phyloP scores from a whole-genome alignment of 2,888 invertebrate genomes.

The Ornithoptera alexandrae region DNA sequence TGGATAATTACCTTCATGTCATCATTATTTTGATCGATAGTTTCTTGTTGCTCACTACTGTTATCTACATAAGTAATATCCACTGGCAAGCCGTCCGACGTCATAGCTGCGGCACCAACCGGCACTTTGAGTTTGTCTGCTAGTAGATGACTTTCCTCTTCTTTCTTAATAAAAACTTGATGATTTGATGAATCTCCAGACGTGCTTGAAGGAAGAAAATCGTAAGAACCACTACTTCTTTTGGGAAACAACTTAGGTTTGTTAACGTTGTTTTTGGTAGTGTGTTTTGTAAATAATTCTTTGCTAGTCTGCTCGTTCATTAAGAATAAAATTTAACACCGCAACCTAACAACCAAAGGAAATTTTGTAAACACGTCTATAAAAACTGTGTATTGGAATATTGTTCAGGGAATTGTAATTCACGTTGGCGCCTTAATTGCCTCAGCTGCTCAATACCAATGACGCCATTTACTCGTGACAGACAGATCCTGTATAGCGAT shows the following conservation, averaged over 20 bases:
- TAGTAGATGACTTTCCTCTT: slow-evolving; percentile 56
- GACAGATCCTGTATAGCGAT: slow-evolving; percentile 66
- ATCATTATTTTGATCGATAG: slow-evolving; percentile 49
- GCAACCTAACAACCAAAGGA: slow-evolving; percentile 37
- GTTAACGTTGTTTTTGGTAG: slow-evolving; percentile 6
- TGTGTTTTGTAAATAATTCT: slow-evolving; percentile 3
- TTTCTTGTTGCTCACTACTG: slow-evolving; percentile 53
- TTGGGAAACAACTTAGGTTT: slow-evolving; percentile 1
- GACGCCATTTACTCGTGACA: slow-evolving; percentile 71
- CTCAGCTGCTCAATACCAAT: slow-evolving; percentile 51
- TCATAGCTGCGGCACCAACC: slow-evolving; percentile 36
- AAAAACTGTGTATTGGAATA: slow-evolving; percentile 34
- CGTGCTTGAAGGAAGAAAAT: slow-evolving; percentile 55
- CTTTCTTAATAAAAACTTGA: slow-evolving; percentile 59
- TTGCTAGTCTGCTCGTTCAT: slow-evolving; percentile 12
- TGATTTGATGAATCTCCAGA: slow-evolving; percentile 63
- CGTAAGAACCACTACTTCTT: slow-evolving; percentile 16
- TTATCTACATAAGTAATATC: slow-evolving; percentile 38
- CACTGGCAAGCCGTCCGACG: slow-evolving; percentile 35
- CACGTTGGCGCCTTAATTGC: slow-evolving; percentile 59
- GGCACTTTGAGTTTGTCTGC: slow-evolving; percentile 44
- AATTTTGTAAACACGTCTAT: slow-evolving; percentile 47
- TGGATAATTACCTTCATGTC: slow-evolving; percentile 49
- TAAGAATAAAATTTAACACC: slow-evolving; percentile 32
- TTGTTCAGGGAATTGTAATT: slow-evolving; percentile 37